These are phyloP conservation scores for Aulostomus chinensis DNA, from an alignment of 2,797 vertebrate species.

Conservation along the genomic window DNA sequence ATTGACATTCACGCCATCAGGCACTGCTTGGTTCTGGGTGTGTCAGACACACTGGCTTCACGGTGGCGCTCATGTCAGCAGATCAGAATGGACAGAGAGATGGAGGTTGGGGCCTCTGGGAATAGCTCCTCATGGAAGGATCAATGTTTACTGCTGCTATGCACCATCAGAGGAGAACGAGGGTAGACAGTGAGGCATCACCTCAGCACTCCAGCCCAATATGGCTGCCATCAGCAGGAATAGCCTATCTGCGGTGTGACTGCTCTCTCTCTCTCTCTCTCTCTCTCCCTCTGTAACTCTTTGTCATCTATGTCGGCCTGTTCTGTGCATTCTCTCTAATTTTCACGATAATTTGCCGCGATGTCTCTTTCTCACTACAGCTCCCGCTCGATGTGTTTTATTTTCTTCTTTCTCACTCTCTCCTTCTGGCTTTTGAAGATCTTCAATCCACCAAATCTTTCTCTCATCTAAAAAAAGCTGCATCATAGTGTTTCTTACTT, in stretches of 20 bases:
- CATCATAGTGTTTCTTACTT: slow-evolving; percentile 12
- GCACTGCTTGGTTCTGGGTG: slow-evolving; percentile 7
- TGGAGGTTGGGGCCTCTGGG: slow-evolving; percentile 32
- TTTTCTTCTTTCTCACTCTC: not conserved
- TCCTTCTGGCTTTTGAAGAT: slow-evolving; percentile 25
- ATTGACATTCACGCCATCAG: not conserved
- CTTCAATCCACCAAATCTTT: not conserved
- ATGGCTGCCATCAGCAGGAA: slow-evolving; percentile 52
- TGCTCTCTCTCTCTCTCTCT: slow-evolving; percentile 12
- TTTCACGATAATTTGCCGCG: not conserved
- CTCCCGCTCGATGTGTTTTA: not conserved
- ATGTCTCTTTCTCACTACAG: not conserved
- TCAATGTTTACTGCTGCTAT: slow-evolving; percentile 59
- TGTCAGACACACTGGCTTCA: slow-evolving; percentile 16
- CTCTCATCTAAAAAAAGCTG: slow-evolving; percentile 5
- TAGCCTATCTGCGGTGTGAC: slow-evolving; percentile 18
- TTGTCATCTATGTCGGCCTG: not conserved
- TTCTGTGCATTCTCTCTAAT: not conserved
- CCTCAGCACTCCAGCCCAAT: slow-evolving; percentile 27
- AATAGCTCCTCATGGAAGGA: slow-evolving; percentile 39
- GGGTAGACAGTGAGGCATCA: slow-evolving; percentile 43
- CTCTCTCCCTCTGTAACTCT: not conserved
- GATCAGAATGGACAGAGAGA: slow-evolving; percentile 27
- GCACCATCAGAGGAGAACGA: slow-evolving; percentile 36
- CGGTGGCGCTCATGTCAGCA: slow-evolving; percentile 51